Evolutionary conservation across 2,888 invertebrate species (phyloP).

Genomic region (Pristionchus maxplancki): DNA sequence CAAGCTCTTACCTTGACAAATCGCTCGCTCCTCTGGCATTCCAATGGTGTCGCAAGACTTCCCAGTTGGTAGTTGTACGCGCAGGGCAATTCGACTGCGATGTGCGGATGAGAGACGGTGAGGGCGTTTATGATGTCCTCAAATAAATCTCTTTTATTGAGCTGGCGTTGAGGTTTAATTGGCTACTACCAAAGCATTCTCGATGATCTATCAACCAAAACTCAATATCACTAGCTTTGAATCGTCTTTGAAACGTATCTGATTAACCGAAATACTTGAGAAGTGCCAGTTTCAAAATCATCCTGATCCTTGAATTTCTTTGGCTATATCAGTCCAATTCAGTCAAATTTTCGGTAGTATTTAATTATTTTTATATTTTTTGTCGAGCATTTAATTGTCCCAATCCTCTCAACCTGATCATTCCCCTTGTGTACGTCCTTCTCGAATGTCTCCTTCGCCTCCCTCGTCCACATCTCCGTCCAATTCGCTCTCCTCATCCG

Average conservation of each 20-base stretch:
- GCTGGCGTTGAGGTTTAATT: too few relatives aligned
- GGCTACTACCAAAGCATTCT: too few relatives aligned
- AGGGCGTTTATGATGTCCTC: constrained; percentile 91
- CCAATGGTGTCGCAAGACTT: constrained; percentile 80
- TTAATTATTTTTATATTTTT: not conserved
- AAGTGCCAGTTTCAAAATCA: too few relatives aligned
- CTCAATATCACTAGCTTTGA: too few relatives aligned
- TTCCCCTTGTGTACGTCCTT: constrained; percentile 82
- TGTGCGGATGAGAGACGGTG: constrained; percentile 85
- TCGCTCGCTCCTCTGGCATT: constrained; percentile 82
- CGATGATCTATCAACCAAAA: too few relatives aligned
- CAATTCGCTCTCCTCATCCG: constrained; percentile 85
- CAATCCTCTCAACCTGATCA: constrained; percentile 84
- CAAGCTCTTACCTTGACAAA: constrained; percentile 86
- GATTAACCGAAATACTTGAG: too few relatives aligned
- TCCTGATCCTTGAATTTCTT: too few relatives aligned
- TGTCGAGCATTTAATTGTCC: too few relatives aligned
- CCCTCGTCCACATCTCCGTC: constrained; percentile 86
- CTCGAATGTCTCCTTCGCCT: constrained; percentile 86
- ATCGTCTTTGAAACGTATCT: too few relatives aligned
- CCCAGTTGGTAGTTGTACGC: constrained; percentile 93
- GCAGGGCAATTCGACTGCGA: constrained; percentile 88
- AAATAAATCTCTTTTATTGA: constrained; percentile 79
- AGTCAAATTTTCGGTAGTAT: too few relatives aligned
- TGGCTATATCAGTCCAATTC: too few relatives aligned